phyloP scores from a whole-genome alignment of 1,140 invertebrate genomes.

The Leguminivora glycinivorella region DNA sequence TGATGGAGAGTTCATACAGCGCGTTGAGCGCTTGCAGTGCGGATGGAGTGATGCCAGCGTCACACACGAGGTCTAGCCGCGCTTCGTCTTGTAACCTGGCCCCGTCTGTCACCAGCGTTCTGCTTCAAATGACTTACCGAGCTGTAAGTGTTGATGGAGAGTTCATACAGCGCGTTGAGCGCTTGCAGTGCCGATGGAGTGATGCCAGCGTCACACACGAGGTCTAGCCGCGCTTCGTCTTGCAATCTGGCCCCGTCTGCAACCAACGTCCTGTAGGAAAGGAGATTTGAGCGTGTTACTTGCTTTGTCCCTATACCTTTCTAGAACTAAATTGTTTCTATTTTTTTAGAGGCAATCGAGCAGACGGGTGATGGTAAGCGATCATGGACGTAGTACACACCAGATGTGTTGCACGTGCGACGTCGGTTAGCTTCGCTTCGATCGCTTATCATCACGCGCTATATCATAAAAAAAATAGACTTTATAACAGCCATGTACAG shows the following conservation, averaged over 20 bases:
- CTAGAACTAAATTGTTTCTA: too few species aligned
- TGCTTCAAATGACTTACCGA: slow-evolving; percentile 52
- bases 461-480: too few species aligned
- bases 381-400: too few species aligned
- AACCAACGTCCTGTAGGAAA: slow-evolving; percentile 44
- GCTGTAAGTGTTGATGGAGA: slow-evolving; percentile 62
- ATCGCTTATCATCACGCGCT: too few species aligned
- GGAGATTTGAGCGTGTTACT: too few species aligned
- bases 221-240: slow-evolving; percentile 57
- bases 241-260: slow-evolving; percentile 58
- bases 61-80: slow-evolving; percentile 57
- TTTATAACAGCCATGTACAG: too few species aligned
- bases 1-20: slow-evolving; percentile 58
- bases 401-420: too few species aligned
- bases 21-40: slow-evolving; percentile 54
- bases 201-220: slow-evolving; percentile 63
- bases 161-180: slow-evolving; percentile 56
- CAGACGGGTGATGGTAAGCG: too few species aligned
- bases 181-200: slow-evolving; percentile 51
- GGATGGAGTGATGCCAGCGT: slow-evolving; percentile 57
- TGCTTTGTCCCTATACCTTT: too few species aligned
- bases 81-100: slow-evolving; percentile 60
- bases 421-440: too few species aligned
- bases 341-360: too few species aligned
- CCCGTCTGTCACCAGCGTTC: slow-evolving; percentile 57